These are phyloP conservation scores for Hermaeophaga mercurialis DNA, from an alignment of 2,888 invertebrate genomes.

Conservation along the genomic window DNA sequence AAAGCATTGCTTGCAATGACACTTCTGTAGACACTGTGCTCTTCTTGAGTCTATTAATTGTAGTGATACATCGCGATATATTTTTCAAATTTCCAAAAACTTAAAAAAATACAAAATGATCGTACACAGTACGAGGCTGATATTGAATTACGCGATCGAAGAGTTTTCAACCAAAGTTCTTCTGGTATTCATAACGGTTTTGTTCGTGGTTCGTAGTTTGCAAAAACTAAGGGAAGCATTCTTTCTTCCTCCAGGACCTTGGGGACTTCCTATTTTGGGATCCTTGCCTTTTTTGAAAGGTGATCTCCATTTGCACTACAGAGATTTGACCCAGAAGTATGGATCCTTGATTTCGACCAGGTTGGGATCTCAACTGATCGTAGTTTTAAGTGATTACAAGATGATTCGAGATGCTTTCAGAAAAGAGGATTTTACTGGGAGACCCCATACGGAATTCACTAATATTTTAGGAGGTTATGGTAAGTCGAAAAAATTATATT, in stretches of 20 bases:
- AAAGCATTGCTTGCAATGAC: slow-evolving; percentile 46
- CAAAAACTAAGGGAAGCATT: slow-evolving; percentile 52
- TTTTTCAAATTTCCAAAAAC: slow-evolving; percentile 15
- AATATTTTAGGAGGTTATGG: slow-evolving; percentile 87
- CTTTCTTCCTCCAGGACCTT: slow-evolving; percentile 83
- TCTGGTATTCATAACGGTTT: slow-evolving; percentile 61
- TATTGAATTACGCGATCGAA: slow-evolving; percentile 55
- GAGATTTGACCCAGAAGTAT: slow-evolving; percentile 76
- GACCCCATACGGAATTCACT: slow-evolving; percentile 85
- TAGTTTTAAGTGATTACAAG: slow-evolving; percentile 86
- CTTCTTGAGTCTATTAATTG: slow-evolving; percentile 38
- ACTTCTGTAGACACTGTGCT: slow-evolving; percentile 46
- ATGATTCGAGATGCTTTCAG: slow-evolving; percentile 85
- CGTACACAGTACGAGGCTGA: slow-evolving; percentile 61
- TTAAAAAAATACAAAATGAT: slow-evolving; percentile 49
- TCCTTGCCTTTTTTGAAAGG: slow-evolving; percentile 81
- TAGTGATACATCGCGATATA: slow-evolving; percentile 20
- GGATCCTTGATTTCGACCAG: slow-evolving; percentile 82
- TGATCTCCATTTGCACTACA: slow-evolving; percentile 77
- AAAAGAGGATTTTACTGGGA: slow-evolving; percentile 84
- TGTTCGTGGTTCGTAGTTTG: slow-evolving; percentile 53
- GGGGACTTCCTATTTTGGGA: slow-evolving; percentile 84
- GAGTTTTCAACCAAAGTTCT: slow-evolving; percentile 57
- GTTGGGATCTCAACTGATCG: slow-evolving; percentile 80
- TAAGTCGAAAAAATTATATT: too few relatives aligned